Percentiles rank a stretch among this genome's conserved stretches.
phyloP scores from a whole-genome alignment of 2,113 vertebrate species.

The Lamprotornis superbus region DNA sequence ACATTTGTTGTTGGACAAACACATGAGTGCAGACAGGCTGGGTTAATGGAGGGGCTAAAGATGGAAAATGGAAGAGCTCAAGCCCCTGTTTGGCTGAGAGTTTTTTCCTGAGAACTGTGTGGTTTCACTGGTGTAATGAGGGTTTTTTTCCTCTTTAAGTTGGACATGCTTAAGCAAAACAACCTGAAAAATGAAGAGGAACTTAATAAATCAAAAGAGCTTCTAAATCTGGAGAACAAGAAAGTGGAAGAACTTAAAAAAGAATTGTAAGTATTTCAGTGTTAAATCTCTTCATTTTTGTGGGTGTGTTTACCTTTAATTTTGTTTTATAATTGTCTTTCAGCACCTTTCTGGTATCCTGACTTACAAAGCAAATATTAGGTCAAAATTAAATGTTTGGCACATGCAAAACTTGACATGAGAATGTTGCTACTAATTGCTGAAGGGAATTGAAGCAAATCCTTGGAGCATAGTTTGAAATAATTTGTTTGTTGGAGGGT shows the following conservation, averaged over 20 bases:
- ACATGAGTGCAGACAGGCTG: not conserved
- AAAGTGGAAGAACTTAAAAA: conserved; percentile 81
- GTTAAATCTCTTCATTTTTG: not conserved
- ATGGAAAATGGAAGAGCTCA: not conserved
- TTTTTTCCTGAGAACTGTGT: not conserved
- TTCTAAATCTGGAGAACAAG: conserved; percentile 79
- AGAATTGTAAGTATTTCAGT: conserved; percentile 84
- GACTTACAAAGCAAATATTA: not conserved
- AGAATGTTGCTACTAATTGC: not conserved
- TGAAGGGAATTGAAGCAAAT: not conserved
- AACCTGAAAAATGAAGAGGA: conserved; percentile 84
- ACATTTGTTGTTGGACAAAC: not conserved
- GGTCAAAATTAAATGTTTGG: not conserved
- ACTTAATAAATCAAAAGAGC: conserved; percentile 82
- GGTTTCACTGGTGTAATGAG: not conserved
- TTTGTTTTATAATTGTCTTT: not conserved
- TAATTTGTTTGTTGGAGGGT: not conserved
- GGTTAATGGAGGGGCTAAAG: not conserved
- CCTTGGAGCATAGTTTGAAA: not conserved
- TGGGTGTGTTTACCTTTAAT: not conserved
- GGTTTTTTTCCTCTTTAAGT: conserved; percentile 65
- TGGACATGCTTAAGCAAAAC: conserved; percentile 83
- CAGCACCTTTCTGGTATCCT: not conserved
- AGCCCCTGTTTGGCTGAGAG: not conserved
- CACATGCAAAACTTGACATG: not conserved